Evolutionary conservation across 1,140 invertebrate genomes (phyloP), one percentile per base, ranked within the genome.

Genomic region (Aleiodes sp.): DNA sequence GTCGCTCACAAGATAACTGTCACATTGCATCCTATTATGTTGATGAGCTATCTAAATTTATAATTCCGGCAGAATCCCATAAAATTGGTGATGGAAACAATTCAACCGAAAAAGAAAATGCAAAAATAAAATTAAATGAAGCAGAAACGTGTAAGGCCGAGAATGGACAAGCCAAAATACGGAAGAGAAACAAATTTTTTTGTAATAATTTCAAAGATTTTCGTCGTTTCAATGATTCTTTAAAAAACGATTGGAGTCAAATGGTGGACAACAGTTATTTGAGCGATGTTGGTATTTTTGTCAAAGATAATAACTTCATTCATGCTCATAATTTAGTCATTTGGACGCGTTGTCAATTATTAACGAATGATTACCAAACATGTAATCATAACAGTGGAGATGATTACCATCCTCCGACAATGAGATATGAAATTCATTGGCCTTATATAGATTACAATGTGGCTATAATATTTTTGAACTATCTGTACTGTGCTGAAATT

Each of bases 391-490:
- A n/a, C 28, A 35, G 59, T 46, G 26, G 28, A 7, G 28, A 37
- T 8, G 16, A 31, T n/a, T 35, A 64, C 2, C 1, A 35, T 52
- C 24, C 28, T n/a, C n/a, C n/a, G n/a, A n/a, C n/a, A 2, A 24
- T 33, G 46, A 33, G 46, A 4, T 46, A 26, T 31, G 41, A 65
- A 29, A 35, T 68, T 2, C n/a, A 57, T 10, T 69, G 67, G 61
- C 12, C 4, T 7, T 28, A 65, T 12, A 31, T 68, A 7, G 43
- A 68, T 10, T 59, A 29, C 19, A 7, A 16, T 2, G 39, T 43
- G n/a, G 61, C 46, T 9, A 7, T 62, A 8, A n/a, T 37, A 8
- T 70, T 70, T 28, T 21, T 68, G 21, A 63, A 68, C 35, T 68
- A 59, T 31, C 31, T 72, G 19, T 69, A 69, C 21, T 69, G 59